Base-by-base conservation (phyloP, 2,888 invertebrate genomes). In the Erebia palarica region DNA sequence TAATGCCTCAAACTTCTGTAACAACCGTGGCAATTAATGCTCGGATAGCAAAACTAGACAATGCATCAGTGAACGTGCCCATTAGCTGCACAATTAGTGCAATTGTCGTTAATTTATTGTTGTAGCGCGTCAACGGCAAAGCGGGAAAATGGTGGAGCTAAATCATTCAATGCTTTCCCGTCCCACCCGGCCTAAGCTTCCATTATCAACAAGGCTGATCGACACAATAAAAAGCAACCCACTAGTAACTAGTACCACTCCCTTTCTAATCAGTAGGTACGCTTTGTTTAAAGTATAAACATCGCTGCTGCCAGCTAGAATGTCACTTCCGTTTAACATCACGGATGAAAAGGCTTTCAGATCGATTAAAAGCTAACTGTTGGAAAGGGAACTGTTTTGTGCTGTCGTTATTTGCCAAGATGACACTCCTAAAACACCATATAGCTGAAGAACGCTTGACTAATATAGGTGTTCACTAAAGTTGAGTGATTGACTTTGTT, bases 21-120 rank as follows among this genome's bases (percentile, higher is more conserved):
- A 84, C 83, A 80, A 79, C 75, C 76, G 82, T 77, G 76, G 81
- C 85, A 88, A 89, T 88, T 84, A 86, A 86, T 83, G 85, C 78
- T 84, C 81, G 82, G 82, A 81, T 84, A 82, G 85, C 82, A 77
- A 80, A 82, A 85, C 86, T 87, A 89, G 89, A 90, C 90, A 91
- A 89, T 87, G 89, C 88, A 85, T 86, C 86, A 88, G 84, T 80
- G 86, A 87, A 82, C 82, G 80, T 79, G 82, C 80, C 88, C 87
- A 89, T 90, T 91, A 90, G 85, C 88, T 88, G 88, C 87, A 88
- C 91, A 92, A 92, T 92, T 93, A 91, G 87, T 89, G 89, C 91
- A 91, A 92, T 92, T 91, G 91, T 87, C 84, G 87, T 88, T 89
- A 91, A 92, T 92, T 90, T 90, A 91, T 91, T 84, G 86, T 85